These are phyloP conservation scores for Halichondria panicea DNA, from an alignment of 37 sponge, comb jelly and placozoan genomes.

Conservation along the genomic window DNA sequence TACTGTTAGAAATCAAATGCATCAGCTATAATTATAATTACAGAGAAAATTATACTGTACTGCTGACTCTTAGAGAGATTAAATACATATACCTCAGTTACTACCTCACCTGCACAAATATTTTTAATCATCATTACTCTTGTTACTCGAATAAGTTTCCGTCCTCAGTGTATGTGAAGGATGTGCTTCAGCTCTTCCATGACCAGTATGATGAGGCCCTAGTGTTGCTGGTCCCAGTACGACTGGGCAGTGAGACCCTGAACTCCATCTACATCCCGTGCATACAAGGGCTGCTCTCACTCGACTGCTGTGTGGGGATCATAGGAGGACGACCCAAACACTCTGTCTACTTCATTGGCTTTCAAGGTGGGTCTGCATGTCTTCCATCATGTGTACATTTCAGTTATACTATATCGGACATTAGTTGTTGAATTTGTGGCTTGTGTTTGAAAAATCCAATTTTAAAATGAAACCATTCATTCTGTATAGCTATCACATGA, in stretches of 20 bases:
- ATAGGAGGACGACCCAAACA: constrained; percentile 96
- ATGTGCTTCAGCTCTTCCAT: constrained; percentile 59
- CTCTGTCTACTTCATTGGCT: constrained; percentile 97
- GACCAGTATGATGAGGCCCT: constrained; percentile 20
- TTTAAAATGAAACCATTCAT: no score
- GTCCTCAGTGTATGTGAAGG: constrained; percentile 69
- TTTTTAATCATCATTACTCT: background rate
- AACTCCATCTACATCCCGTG: constrained; percentile 85
- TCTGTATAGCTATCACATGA: no score
- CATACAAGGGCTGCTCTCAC: constrained; percentile 70
- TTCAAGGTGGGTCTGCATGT: constrained; percentile 74
- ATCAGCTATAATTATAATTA: no score
- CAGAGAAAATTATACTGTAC: no score
- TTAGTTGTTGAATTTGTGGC: background rate
- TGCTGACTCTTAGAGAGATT: no score
- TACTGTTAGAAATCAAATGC: no score
- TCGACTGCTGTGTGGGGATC: constrained; percentile 89
- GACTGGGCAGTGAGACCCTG: constrained; percentile 88
- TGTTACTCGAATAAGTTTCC: background rate
- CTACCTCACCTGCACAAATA: no score
- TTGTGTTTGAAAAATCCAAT: no score
- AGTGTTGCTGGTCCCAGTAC: constrained; percentile 84
- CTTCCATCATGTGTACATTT: background rate
- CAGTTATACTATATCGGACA: background rate
- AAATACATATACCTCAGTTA: no score